These are phyloP conservation scores for Sebastes taczanowskii DNA, from an alignment of 2,797 vertebrate genomes.

Conservation along the genomic window DNA sequence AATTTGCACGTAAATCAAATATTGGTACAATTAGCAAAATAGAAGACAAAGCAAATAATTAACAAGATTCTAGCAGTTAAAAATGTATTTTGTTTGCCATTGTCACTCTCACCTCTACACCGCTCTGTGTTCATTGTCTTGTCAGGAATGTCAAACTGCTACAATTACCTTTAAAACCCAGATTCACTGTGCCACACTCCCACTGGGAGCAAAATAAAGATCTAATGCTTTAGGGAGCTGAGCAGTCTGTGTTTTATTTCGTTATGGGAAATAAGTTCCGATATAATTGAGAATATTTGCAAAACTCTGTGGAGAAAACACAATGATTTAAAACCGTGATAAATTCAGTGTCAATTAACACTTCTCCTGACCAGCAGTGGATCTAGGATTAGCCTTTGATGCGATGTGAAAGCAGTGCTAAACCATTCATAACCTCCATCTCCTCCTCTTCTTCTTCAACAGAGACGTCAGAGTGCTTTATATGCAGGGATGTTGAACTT, in stretches of 20 bases:
- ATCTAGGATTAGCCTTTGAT: conserved; percentile 32
- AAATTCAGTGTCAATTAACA: background rate
- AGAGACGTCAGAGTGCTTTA: conserved; percentile 87
- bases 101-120: background rate
- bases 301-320: background rate
- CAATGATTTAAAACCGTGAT: background rate
- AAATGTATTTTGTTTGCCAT: background rate
- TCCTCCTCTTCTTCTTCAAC: conserved; percentile 70
- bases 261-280: background rate
- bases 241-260: conserved; percentile 9
- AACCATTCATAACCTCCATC: conserved; percentile 13
- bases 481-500: conserved; percentile 84
- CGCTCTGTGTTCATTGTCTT: background rate
- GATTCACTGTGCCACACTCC: conserved; percentile 9
- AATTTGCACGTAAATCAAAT: background rate
- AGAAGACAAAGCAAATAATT: background rate
- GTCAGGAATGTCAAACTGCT: conserved; percentile 5
- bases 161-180: conserved; percentile 8
- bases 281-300: conserved; percentile 12
- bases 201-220: conserved; percentile 20
- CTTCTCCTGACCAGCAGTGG: background rate
- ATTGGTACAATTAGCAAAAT: background rate
- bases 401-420: conserved; percentile 12
- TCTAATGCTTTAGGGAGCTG: background rate
- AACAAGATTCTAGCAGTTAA: background rate